Percentiles rank a stretch among this genome's conserved stretches.
Conservation (phyloP, 2,888 invertebrate genomes). For the Chrysina gloriosa region DNA sequence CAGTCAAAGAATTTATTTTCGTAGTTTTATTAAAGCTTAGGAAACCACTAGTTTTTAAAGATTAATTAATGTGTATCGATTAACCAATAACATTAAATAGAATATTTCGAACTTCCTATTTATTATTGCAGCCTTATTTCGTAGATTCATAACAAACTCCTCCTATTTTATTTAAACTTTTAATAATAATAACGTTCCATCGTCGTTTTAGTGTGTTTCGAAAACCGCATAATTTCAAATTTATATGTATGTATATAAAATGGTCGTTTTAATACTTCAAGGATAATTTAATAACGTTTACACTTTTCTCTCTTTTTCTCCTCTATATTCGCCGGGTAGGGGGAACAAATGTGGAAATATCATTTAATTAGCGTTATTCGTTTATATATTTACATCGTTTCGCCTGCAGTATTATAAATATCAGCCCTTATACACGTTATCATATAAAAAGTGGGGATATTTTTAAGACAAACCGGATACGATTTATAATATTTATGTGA, state of each 20-base stretch:
- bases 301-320: slow-evolving; percentile 2
- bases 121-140: slow-evolving; percentile 31
- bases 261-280: slow-evolving; percentile 30
- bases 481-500: background rate
- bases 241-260: slow-evolving; percentile 22
- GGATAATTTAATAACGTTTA: slow-evolving; percentile 15
- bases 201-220: background rate
- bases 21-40: slow-evolving; percentile 36
- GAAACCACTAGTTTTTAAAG: slow-evolving; percentile 35
- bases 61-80: slow-evolving; percentile 10
- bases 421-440: no score
- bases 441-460: no score
- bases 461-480: background rate
- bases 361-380: slow-evolving; percentile 12
- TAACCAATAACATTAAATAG: slow-evolving; percentile 35
- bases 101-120: slow-evolving; percentile 28
- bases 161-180: background rate
- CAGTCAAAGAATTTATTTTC: slow-evolving; percentile 33
- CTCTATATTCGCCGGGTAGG: background rate
- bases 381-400: slow-evolving; percentile 21
- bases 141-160: slow-evolving; percentile 16
- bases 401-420: slow-evolving; percentile 7
- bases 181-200: background rate
- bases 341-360: slow-evolving; percentile 15
- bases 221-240: slow-evolving; percentile 26